These are phyloP conservation scores for Labeo calbasu DNA, from an alignment of 2,797 vertebrate species.

Conservation along the genomic window DNA sequence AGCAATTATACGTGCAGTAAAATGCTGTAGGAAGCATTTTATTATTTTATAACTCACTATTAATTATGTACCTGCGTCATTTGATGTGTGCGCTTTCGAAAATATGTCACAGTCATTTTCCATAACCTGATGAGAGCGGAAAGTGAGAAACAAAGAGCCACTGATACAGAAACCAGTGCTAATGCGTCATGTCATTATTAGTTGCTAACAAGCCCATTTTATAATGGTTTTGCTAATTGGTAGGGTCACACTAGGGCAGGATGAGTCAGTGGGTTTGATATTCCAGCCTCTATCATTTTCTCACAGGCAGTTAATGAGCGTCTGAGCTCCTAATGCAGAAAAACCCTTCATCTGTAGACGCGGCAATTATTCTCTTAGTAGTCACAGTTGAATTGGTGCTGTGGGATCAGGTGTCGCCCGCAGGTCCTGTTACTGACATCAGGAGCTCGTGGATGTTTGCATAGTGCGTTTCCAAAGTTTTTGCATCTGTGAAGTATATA, in stretches of 20 bases:
- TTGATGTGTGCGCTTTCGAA: not conserved
- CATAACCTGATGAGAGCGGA: not conserved
- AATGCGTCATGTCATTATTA: not conserved
- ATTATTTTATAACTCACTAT: too few relatives aligned
- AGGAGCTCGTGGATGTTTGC: not conserved
- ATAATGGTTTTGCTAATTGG: constrained; percentile 25
- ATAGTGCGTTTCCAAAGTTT: not conserved
- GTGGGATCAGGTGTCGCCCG: constrained; percentile 43
- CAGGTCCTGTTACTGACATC: constrained; percentile 49
- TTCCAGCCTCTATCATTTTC: constrained; percentile 36
- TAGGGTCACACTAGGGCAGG: constrained; percentile 2
- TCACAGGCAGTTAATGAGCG: constrained; percentile 34
- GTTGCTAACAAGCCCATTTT: not conserved
- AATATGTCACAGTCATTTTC: not conserved
- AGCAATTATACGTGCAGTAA: not conserved
- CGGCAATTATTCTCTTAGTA: constrained; percentile 20
- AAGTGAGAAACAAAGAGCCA: not conserved
- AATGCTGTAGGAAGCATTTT: too few relatives aligned
- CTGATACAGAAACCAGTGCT: not conserved
- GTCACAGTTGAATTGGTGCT: constrained; percentile 15
- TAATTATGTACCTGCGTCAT: too few relatives aligned
- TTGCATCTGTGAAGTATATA: not conserved
- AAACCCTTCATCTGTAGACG: not conserved
- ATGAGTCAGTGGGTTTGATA: constrained; percentile 31
- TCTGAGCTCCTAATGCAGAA: constrained; percentile 21